Base-by-base conservation (phyloP, 2,113 vertebrate species). In the Grantiella picta region DNA sequence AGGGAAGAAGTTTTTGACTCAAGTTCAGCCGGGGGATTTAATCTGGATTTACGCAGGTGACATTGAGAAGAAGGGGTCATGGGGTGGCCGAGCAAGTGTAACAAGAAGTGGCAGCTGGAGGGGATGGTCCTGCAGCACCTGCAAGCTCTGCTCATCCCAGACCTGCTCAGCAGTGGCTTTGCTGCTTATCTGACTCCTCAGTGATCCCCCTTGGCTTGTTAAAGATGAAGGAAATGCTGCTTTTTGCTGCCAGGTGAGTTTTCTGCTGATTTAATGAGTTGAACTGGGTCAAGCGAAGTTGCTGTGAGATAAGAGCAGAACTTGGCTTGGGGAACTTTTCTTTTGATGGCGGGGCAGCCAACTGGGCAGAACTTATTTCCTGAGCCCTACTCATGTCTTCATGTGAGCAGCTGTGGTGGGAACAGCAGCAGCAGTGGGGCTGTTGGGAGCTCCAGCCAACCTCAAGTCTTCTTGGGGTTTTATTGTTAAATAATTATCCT, bases 341-440 rank as follows among this genome's bases (percentile, higher is more conserved):
- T 50, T 91, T 53, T 20, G 53, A 18, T 81, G 57, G 23, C 23
- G 77, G 59, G 49, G 27, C 4, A 14, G 10, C 16, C 38, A 42
- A 0, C 8, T 8, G 38, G 38, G 11, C 49, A 72, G n/a, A 63
- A 45, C 13, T 38, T 1, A 0, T 47, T 69, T 83, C 35, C 45
- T 70, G 81, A 82, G 38, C n/a, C 6, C 12, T 25, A 0, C 21
- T 66, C 0, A 0, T 35, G 18, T 64, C 57, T 31, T 52, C 15
- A 2, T 3, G 33, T 23, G 16, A 68, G 33, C 4, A 7, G 18
- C 21, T 6, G 17, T 23, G n/a, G 9, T 49, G 49, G 36, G 33
- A 85, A 7, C 19, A 45, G 57, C 44, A 61, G 40, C 68, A 73
- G 35, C 27, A 28, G 3, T 1, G 9, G 35, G 10, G 22, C 1